Conservation (phyloP, 2,113 vertebrate species). For the Recurvirostra avosetta region DNA sequence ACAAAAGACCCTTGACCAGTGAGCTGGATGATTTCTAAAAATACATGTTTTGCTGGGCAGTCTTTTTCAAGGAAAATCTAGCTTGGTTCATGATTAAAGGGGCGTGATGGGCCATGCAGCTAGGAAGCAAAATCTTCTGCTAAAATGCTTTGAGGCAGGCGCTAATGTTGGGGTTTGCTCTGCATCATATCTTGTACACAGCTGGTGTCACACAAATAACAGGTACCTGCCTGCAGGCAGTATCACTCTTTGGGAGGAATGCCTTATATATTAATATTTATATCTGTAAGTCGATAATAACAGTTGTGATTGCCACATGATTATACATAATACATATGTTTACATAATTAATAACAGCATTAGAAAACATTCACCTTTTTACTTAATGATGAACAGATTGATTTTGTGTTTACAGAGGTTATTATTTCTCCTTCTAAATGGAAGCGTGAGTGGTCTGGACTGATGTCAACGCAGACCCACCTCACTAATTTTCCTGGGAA, state of each 20-base stretch:
- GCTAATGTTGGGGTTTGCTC: not conserved
- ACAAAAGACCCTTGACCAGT: not conserved
- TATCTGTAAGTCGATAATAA: not conserved
- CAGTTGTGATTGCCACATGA: not conserved
- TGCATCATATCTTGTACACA: not conserved
- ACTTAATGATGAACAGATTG: not conserved
- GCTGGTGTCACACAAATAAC: not conserved
- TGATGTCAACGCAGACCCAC: not conserved
- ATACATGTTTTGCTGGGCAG: not conserved
- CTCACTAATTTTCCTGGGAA: not conserved
- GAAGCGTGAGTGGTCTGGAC: not conserved
- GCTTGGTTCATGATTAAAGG: not conserved
- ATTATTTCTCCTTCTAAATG: not conserved
- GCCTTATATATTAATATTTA: not conserved
- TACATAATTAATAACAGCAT: conserved; percentile 10
- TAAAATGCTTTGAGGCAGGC: not conserved
- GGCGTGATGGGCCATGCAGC: not conserved
- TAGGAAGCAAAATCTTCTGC: not conserved
- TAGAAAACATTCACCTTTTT: not conserved
- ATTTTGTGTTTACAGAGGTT: not conserved
- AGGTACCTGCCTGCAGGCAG: not conserved
- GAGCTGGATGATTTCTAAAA: not conserved
- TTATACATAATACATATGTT: conserved; percentile 2
- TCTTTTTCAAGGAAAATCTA: not conserved
- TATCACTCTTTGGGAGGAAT: not conserved